These are phyloP conservation scores for Drosophila malerkotliana DNA, from an alignment of 1,140 invertebrate genomes.

Conservation along the genomic window DNA sequence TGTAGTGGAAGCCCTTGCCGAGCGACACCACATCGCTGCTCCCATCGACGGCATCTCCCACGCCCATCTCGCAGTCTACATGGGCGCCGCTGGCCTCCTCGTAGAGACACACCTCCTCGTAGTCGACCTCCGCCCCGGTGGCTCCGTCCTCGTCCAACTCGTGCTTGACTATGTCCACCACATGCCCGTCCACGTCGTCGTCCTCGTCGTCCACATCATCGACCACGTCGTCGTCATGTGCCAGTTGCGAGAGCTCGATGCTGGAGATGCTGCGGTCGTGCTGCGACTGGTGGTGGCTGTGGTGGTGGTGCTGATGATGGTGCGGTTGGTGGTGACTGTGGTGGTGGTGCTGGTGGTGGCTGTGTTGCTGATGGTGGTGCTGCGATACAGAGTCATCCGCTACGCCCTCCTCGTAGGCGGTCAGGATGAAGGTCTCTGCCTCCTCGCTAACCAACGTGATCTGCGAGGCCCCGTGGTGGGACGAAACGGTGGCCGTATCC, in stretches of 20 bases:
- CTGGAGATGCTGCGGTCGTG: constrained; percentile 74
- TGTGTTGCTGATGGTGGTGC: constrained; percentile 51
- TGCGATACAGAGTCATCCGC: constrained; percentile 67
- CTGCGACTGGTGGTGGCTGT: constrained; percentile 61
- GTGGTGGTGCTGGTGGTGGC: constrained; percentile 49
- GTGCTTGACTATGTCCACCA: constrained; percentile 77
- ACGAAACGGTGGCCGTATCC: constrained; percentile 42
- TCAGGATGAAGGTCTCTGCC: constrained; percentile 74
- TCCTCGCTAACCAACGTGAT: constrained; percentile 74
- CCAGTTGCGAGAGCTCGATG: constrained; percentile 73
- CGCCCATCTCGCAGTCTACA: constrained; percentile 72
- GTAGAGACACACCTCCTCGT: constrained; percentile 77
- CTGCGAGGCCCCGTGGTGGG: constrained; percentile 62
- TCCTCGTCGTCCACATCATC: constrained; percentile 69
- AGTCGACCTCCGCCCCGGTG: constrained; percentile 70
- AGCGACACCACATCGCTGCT: constrained; percentile 60
- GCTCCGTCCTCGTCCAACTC: constrained; percentile 76
- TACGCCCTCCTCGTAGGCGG: constrained; percentile 77
- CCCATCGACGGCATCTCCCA: constrained; percentile 48
- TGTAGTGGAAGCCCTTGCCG: constrained; percentile 71
- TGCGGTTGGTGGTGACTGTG: constrained; percentile 61
- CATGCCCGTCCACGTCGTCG: constrained; percentile 59
- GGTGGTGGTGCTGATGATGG: constrained; percentile 54
- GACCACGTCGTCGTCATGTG: constrained; percentile 66
- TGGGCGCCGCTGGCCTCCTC: constrained; percentile 73